A percentile compares a stretch with the other conserved stretches of the same genome.
These are phyloP conservation scores for Parauchenoglanis punctatus DNA, from an alignment of 2,797 vertebrate species.

Conservation along the genomic window DNA sequence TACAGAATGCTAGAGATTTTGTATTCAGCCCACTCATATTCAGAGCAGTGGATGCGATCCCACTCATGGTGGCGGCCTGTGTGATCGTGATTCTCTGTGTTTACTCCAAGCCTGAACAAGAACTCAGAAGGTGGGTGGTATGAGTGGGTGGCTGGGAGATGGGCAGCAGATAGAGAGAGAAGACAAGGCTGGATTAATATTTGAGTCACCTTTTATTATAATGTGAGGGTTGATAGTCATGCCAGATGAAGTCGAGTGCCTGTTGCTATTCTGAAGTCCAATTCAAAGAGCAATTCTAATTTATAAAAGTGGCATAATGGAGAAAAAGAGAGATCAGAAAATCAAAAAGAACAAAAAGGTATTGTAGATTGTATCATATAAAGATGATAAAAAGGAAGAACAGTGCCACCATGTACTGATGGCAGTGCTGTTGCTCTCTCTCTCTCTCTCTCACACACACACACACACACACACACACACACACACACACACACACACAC, in stretches of 20 bases:
- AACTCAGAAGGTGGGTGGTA: constrained; percentile 48
- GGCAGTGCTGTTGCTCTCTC: neutral
- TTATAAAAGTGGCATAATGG: neutral
- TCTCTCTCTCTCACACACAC: too few species aligned
- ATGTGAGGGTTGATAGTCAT: constrained; percentile 10
- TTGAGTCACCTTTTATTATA: constrained; percentile 18
- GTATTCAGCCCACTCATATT: constrained; percentile 41
- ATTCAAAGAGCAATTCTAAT: neutral
- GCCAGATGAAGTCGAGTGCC: constrained; percentile 20
- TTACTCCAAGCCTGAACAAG: constrained; percentile 34
- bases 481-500: neutral
- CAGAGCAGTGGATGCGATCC: constrained; percentile 40
- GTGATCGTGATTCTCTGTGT: constrained; percentile 37
- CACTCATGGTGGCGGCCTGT: constrained; percentile 35
- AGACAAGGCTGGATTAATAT: neutral
- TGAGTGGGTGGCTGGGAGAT: constrained; percentile 34
- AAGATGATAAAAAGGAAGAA: neutral
- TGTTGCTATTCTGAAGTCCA: constrained; percentile 23
- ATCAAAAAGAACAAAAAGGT: neutral
- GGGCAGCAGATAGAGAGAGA: constrained; percentile 33
- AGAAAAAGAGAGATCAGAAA: neutral
- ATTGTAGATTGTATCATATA: neutral
- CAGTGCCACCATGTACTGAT: neutral
- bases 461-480: neutral
- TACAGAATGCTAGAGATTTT: constrained; percentile 42